Conservation (phyloP, 2,888 invertebrate species). For the Tridacna gigas region DNA sequence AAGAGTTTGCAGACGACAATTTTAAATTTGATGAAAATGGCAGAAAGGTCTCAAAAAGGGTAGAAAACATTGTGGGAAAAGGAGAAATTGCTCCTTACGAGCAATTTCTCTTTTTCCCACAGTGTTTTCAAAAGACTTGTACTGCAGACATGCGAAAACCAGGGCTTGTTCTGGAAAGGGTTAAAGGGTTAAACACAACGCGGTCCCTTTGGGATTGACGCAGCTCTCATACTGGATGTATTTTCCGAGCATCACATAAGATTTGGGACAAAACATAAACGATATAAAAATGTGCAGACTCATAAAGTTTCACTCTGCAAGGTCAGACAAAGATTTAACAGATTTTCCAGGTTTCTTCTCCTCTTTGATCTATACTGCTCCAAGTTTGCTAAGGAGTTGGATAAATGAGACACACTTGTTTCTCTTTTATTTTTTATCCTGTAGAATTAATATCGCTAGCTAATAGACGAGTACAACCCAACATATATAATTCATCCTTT, state of each 20-base stretch:
- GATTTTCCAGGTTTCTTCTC: neutral
- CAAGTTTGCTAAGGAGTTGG: neutral
- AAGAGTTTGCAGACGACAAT: no score
- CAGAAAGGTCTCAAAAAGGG: no score
- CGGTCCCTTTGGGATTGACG: neutral
- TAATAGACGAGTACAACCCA: no score
- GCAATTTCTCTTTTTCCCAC: neutral
- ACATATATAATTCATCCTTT: no score
- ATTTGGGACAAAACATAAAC: slow-evolving; percentile 4
- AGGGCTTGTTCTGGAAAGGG: no score
- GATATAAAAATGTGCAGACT: slow-evolving; percentile 19
- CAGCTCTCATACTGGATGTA: neutral
- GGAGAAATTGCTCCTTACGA: slow-evolving; percentile 3
- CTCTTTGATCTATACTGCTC: slow-evolving; percentile 11
- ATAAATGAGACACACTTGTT: no score
- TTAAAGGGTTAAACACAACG: neutral
- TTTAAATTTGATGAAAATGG: no score
- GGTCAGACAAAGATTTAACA: neutral
- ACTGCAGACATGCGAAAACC: no score
- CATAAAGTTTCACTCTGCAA: slow-evolving; percentile 10
- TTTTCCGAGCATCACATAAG: slow-evolving; percentile 1
- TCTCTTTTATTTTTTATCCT: no score
- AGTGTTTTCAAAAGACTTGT: slow-evolving; percentile 1
- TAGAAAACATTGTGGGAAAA: slow-evolving; percentile 2
- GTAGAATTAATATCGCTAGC: no score